Base-by-base conservation (phyloP, 2,113 vertebrate genomes). In the Actinemys pallida region DNA sequence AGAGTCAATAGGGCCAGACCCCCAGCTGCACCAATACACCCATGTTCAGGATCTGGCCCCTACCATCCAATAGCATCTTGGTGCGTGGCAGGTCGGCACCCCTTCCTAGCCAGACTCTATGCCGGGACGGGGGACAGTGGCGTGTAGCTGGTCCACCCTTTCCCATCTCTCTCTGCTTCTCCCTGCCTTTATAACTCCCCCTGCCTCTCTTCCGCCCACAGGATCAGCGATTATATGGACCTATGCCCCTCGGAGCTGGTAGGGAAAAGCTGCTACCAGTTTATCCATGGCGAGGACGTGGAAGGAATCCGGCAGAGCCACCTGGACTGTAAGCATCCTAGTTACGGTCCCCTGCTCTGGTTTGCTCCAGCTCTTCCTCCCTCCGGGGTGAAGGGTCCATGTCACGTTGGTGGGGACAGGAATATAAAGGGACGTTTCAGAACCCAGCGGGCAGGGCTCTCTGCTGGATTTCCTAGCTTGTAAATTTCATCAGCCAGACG, bases 161-260 rank as follows among this genome's bases (percentile, higher is more conserved):
- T 35, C 20, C 79, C 47, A 49, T 10, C 31, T 22, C 12, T 11
- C 57, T 31, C 8, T 72, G 65, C n/a, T 5, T 25, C 11, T 17
- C 49, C 14, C 22, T 11, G 13, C 19, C 53, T 49, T 54, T 39
- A 11, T 79, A 25, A 5, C 50, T 9, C 4, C 27, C 35, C 52
- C 12, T 20, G 13, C 11, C 35, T 10, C 39, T 50, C 25, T 56
- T 49, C 39, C 19, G 5, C 31, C 52, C 47, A 27, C 84, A 99
- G 99, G 97, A 99, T 99, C 97, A 99, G 98, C 1, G 99, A 99
- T 95, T 99, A 99, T 79, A 99, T 99, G 99, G 99, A 99, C 94
- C 97, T 99, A 92, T 98, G 98, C 80, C 98, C 99, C 50, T 98
- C 98, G 0, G 99, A 99, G 94, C 99, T 99, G 25, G 98, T 99